Percentiles rank a stretch among this genome's conserved stretches.
Conservation (phyloP, 2,888 invertebrate genomes). For the Pogonocherus hispidulus region DNA sequence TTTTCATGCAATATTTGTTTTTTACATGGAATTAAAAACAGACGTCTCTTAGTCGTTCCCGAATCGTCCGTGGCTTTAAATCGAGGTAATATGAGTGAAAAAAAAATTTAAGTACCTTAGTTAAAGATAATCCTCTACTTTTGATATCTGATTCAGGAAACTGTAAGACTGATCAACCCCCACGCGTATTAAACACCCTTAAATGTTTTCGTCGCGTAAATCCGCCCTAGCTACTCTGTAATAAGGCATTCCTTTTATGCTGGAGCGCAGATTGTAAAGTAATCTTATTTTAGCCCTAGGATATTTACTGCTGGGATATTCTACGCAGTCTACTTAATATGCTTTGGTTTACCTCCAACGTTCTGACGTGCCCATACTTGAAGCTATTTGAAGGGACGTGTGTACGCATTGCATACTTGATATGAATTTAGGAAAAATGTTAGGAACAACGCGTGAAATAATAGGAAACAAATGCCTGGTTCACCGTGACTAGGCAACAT, state of each 20-base stretch:
- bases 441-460: too few species aligned
- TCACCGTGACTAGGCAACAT: too few species aligned
- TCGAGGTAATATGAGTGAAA: too few species aligned
- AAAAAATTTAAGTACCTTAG: too few species aligned
- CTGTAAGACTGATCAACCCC: neutral
- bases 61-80: too few species aligned
- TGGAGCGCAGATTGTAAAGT: neutral
- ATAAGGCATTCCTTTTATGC: constrained; percentile 5
- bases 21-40: too few species aligned
- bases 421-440: too few species aligned
- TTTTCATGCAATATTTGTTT: too few species aligned
- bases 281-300: constrained; percentile 6
- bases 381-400: neutral
- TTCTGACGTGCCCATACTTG: neutral
- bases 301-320: constrained; percentile 6
- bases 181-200: neutral
- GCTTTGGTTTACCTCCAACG: constrained; percentile 6
- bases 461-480: too few species aligned
- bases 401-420: neutral
- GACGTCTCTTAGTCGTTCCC: too few species aligned
- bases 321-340: constrained; percentile 12
- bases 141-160: too few species aligned
- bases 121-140: too few species aligned
- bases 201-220: neutral
- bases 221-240: neutral